Percentiles rank a stretch among this genome's conserved stretches.
Conservation (phyloP, 2,888 invertebrate genomes). For the Agrotis exclamationis region DNA sequence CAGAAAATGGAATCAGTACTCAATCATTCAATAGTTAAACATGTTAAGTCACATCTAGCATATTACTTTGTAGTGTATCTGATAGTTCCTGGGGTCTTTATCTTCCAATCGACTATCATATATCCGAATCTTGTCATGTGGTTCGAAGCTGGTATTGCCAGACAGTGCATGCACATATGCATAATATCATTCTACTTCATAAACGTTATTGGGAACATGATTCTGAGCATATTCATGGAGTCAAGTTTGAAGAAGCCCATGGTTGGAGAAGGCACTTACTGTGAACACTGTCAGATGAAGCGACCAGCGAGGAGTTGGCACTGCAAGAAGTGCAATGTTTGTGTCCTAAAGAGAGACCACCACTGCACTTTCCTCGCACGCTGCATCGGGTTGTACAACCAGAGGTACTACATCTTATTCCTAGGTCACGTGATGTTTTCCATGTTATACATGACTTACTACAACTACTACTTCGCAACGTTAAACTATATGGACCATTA, state of each 20-base stretch:
- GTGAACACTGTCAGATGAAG: conserved; percentile 93
- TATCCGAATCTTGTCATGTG: conserved; percentile 71
- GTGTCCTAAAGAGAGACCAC: conserved; percentile 96
- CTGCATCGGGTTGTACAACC: conserved; percentile 96
- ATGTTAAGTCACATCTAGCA: conserved; percentile 64
- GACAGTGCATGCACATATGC: conserved; percentile 72
- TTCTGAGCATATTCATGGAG: conserved; percentile 74
- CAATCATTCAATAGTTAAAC: conserved; percentile 17
- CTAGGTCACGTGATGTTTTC: conserved; percentile 93
- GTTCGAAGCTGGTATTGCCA: conserved; percentile 69
- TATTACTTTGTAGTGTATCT: conserved; percentile 70
- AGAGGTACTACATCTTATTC: conserved; percentile 95
- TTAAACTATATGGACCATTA: conserved; percentile 57
- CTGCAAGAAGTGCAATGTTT: conserved; percentile 95
- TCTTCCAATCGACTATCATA: conserved; percentile 77
- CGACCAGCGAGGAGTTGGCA: conserved; percentile 96
- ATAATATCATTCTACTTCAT: conserved; percentile 74
- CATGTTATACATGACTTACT: conserved; percentile 92
- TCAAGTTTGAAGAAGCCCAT: conserved; percentile 67
- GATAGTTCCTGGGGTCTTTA: conserved; percentile 74
- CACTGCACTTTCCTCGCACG: conserved; percentile 96
- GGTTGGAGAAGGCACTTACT: conserved; percentile 87
- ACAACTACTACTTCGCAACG: conserved; percentile 93
- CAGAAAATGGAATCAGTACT: conserved; percentile 20
- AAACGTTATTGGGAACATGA: conserved; percentile 81